Conservation (phyloP, 2,113 vertebrate species). For the Atractosteus spatula region DNA sequence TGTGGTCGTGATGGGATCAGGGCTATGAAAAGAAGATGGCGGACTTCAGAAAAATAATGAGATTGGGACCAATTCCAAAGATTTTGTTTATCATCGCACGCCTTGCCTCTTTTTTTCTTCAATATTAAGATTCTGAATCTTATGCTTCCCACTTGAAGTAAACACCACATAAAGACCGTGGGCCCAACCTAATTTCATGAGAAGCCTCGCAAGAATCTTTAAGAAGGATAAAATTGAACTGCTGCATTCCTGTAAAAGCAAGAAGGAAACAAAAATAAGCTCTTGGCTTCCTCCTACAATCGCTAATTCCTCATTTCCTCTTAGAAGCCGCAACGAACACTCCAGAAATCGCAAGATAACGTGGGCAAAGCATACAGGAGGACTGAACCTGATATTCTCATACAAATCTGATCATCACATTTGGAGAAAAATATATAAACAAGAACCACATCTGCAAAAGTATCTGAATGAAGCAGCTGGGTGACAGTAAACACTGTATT, state of each 20-base stretch:
- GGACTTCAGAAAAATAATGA: constrained; percentile 3
- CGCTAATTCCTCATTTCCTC: constrained; percentile 72
- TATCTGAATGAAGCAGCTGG: constrained; percentile 44
- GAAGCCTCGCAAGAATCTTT: constrained; percentile 28
- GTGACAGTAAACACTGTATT: constrained; percentile 54
- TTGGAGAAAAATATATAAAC: constrained; percentile 45
- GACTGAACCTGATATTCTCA: constrained; percentile 55
- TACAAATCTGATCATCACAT: constrained; percentile 65
- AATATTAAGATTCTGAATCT: constrained; percentile 23
- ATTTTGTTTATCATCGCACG: constrained; percentile 26
- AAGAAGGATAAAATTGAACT: constrained; percentile 46
- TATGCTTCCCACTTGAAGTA: constrained; percentile 28
- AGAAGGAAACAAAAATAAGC: constrained; percentile 50
- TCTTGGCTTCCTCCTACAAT: constrained; percentile 64
- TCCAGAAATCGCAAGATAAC: constrained; percentile 52
- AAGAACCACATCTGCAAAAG: constrained; percentile 40
- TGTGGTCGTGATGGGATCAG: constrained; percentile 10
- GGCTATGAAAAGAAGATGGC: constrained; percentile 2
- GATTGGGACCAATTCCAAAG: constrained; percentile 17
- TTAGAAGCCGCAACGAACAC: constrained; percentile 50
- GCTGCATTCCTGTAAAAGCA: constrained; percentile 46
- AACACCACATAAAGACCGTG: constrained; percentile 29
- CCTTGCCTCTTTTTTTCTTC: constrained; percentile 18
- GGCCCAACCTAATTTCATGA: constrained; percentile 24
- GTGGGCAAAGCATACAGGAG: constrained; percentile 58